Conservation (phyloP, 1,140 invertebrate genomes). For the Temnothorax nylanderi region DNA sequence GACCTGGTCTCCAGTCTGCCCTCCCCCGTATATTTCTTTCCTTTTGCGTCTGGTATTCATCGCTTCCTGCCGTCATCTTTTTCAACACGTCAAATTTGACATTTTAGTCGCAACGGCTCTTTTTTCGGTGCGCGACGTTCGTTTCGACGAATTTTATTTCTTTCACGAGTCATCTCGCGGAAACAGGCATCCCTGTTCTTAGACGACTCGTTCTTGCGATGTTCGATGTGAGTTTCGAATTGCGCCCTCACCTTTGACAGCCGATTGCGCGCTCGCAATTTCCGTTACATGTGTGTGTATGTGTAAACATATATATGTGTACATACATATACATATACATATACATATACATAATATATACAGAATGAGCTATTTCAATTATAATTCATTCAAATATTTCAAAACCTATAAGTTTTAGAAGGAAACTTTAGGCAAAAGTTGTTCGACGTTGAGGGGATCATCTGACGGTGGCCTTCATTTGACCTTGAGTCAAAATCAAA, state of each 20-base stretch:
- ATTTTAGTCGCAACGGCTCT: constrained; percentile 17
- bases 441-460: too few relatives aligned
- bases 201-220: constrained; percentile 8
- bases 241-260: too few relatives aligned
- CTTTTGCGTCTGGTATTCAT: constrained; percentile 34
- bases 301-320: neutral
- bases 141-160: constrained; percentile 41
- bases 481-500: too few relatives aligned
- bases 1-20: constrained; percentile 53
- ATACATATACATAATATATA: too few relatives aligned
- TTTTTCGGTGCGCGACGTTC: constrained; percentile 8
- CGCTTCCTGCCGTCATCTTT: constrained; percentile 29
- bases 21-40: constrained; percentile 45
- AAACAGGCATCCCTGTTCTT: constrained; percentile 32
- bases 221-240: constrained; percentile 17
- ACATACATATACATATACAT: too few relatives aligned
- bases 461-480: too few relatives aligned
- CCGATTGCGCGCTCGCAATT: neutral
- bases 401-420: too few relatives aligned
- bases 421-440: too few relatives aligned
- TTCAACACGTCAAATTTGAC: constrained; percentile 44
- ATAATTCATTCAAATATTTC: too few relatives aligned
- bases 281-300: neutral
- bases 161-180: constrained; percentile 13
- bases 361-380: too few relatives aligned